Evolutionary conservation across 2,113 vertebrate species (phyloP).

Genomic region (Pipra filicauda): DNA sequence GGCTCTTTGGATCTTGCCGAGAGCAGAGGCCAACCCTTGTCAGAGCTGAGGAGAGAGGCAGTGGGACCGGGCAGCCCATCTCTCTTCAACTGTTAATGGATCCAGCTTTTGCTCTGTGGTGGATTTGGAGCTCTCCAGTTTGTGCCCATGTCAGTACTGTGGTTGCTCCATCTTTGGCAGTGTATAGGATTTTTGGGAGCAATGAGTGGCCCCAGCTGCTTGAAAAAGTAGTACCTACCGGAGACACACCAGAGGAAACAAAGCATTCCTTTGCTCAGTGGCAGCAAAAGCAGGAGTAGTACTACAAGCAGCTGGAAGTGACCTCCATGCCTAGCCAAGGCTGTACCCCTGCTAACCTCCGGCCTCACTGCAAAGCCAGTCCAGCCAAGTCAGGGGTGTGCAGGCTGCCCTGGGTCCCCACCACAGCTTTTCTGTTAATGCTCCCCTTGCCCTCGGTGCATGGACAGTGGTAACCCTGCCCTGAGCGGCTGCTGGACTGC

Average conservation of each 20-base stretch:
- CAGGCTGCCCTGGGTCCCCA: background rate
- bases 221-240: background rate
- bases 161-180: background rate
- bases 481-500: accelerated
- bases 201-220: background rate
- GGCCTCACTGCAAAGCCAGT: background rate
- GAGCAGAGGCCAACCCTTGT: background rate
- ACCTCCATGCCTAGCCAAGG: background rate
- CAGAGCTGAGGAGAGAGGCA: too few relatives aligned
- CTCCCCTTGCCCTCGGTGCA: accelerated
- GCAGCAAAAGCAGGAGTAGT: background rate
- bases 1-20: background rate
- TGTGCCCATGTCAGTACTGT: background rate
- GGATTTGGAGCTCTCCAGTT: background rate
- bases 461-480: accelerated
- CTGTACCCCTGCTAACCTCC: background rate
- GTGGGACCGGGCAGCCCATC: background rate
- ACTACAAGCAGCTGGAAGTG: background rate
- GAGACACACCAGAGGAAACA: too few relatives aligned
- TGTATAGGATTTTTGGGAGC: background rate
- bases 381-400: accelerated
- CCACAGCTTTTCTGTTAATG: background rate
- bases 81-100: background rate
- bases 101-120: background rate
- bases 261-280: background rate